Conservation (phyloP, 2,888 invertebrate species). For the Endomychus coccineus region DNA sequence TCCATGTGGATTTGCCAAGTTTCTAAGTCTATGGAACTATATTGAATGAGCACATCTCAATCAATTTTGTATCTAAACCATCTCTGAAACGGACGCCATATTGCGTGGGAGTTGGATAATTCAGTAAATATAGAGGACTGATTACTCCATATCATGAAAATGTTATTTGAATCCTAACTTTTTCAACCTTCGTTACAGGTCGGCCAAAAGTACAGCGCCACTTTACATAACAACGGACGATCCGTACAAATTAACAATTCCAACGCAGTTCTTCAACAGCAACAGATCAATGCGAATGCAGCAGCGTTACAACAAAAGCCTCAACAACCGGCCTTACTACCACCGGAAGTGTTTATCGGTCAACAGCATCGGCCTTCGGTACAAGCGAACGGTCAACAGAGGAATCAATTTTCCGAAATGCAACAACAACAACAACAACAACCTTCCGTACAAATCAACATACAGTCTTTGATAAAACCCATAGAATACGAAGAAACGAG, state of each 20-base stretch:
- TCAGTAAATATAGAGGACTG: too few species aligned
- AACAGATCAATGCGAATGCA: constrained; percentile 1
- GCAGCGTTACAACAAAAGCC: constrained; percentile 5
- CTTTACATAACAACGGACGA: constrained; percentile 24
- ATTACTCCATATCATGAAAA: too few species aligned
- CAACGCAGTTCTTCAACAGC: neutral
- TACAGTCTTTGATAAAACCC: constrained; percentile 40
- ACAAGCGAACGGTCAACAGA: too few species aligned
- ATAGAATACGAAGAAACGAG: constrained; percentile 37
- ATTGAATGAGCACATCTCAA: too few species aligned
- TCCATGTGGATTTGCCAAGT: too few species aligned
- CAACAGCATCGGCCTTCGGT: constrained; percentile 15
- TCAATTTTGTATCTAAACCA: too few species aligned
- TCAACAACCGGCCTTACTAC: constrained; percentile 12
- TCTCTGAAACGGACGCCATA: too few species aligned
- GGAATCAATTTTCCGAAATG: constrained; percentile 2
- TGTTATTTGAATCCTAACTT: too few species aligned
- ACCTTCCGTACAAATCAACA: constrained; percentile 40
- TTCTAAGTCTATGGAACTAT: too few species aligned
- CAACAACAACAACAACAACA: constrained; percentile 23
- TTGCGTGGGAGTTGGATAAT: too few species aligned
- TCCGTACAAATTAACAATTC: constrained; percentile 26
- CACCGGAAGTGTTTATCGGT: constrained; percentile 1
- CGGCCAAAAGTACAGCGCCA: constrained; percentile 36
- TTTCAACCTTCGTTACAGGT: constrained; percentile 36